A percentile compares a stretch with the other conserved stretches of the same genome.
Evolutionary conservation across 1,140 invertebrate species (phyloP).

Genomic region (Colletes latitarsis): DNA sequence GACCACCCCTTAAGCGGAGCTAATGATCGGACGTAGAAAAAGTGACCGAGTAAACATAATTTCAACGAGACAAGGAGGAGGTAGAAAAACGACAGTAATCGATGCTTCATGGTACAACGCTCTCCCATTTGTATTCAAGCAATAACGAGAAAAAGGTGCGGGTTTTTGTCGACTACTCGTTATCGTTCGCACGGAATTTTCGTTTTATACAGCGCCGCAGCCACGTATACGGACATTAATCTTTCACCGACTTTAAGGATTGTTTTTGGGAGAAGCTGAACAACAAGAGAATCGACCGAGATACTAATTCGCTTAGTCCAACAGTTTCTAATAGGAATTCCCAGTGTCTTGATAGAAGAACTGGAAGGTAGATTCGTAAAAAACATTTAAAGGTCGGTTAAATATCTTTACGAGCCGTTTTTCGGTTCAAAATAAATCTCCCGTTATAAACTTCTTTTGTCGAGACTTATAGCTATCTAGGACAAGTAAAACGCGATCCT

Average conservation of each 20-base stretch:
- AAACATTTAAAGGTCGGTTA: not conserved
- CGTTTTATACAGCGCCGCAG: not conserved
- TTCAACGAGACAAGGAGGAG: not conserved
- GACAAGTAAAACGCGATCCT: too few relatives aligned
- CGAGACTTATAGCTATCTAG: too few relatives aligned
- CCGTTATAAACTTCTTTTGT: too few relatives aligned
- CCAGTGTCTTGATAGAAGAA: too few relatives aligned
- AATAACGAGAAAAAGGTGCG: conserved; percentile 21
- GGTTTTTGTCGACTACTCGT: conserved; percentile 18
- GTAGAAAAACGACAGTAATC: conserved; percentile 11
- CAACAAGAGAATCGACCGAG: not conserved
- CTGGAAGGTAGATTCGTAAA: too few relatives aligned
- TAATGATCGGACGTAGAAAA: conserved; percentile 19
- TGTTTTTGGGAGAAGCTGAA: not conserved
- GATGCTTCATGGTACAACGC: conserved; percentile 20
- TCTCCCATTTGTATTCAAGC: conserved; percentile 36
- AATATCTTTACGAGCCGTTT: not conserved
- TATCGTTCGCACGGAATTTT: conserved; percentile 8
- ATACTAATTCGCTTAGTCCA: too few relatives aligned
- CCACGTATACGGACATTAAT: conserved; percentile 14
- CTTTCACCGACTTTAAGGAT: conserved; percentile 15
- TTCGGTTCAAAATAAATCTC: not conserved
- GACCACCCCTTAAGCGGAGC: not conserved
- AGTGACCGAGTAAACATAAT: conserved; percentile 21
- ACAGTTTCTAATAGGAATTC: not conserved